Conservation (phyloP, 2,113 vertebrate genomes). For the Heteronetta atricapilla region DNA sequence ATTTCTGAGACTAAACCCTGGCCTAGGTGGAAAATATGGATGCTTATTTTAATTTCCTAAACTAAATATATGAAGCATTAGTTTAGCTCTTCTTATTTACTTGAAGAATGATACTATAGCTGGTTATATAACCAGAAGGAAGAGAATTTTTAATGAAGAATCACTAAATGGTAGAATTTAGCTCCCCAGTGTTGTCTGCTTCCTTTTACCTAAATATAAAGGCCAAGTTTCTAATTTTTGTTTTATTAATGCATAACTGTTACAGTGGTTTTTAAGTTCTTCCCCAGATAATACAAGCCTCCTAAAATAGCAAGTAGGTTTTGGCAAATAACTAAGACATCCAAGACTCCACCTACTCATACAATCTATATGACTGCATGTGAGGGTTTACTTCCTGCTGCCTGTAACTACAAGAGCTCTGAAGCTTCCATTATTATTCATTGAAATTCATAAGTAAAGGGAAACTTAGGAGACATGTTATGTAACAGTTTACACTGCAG, state of each 20-base stretch:
- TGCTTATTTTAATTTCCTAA: background rate
- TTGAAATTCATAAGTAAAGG: background rate
- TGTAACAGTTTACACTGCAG: background rate
- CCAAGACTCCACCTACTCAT: background rate
- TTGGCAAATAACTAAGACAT: background rate
- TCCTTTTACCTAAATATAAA: background rate
- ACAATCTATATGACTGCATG: background rate
- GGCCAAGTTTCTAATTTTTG: background rate
- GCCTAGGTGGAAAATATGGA: background rate
- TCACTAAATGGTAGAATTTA: background rate
- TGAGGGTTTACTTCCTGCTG: background rate
- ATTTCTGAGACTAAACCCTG: background rate
- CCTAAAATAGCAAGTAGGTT: background rate
- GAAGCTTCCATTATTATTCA: background rate
- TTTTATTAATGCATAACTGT: background rate
- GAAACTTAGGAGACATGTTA: background rate
- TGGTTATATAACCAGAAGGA: background rate
- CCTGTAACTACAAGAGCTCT: background rate
- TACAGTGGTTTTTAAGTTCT: background rate
- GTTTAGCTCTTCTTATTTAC: background rate
- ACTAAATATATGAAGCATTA: background rate
- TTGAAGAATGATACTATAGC: background rate
- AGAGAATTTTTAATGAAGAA: background rate
- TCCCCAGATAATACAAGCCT: background rate
- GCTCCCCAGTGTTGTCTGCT: background rate